Evolutionary conservation across 30 jellyfish, hydroid and myxozoan genomes (phyloP).

Genomic region (Turritopsis rubra): DNA sequence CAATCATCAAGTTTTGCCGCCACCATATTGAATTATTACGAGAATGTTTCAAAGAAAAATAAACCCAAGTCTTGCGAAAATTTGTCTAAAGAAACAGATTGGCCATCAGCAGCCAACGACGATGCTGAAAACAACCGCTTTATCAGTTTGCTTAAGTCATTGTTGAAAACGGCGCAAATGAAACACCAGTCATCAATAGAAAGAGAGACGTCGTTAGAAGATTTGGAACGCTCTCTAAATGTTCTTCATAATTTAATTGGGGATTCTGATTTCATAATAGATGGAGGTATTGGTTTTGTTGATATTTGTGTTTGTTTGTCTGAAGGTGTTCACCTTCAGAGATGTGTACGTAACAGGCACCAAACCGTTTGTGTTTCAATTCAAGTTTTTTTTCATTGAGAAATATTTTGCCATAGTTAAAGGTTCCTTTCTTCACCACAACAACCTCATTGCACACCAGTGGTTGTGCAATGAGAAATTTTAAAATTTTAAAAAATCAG

Average conservation of each 20-base stretch:
- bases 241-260: background rate
- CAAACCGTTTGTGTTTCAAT: too few species aligned
- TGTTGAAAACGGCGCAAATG: background rate
- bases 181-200: background rate
- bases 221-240: slow-evolving; percentile 22
- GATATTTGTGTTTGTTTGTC: background rate
- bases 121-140: background rate
- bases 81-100: background rate
- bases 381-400: too few species aligned
- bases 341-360: too few species aligned
- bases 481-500: too few species aligned
- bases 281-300: background rate
- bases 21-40: background rate
- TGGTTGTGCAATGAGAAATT: too few species aligned
- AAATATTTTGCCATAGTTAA: too few species aligned
- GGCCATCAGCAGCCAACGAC: background rate
- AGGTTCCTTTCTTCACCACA: too few species aligned
- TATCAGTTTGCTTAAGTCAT: background rate
- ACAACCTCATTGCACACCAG: too few species aligned
- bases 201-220: background rate
- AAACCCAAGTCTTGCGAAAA: background rate
- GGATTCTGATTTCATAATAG: background rate
- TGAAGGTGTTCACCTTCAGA: too few species aligned
- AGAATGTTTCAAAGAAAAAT: background rate
- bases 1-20: background rate